These are phyloP conservation scores for Rhingia rostrata DNA, from an alignment of 2,888 invertebrate genomes.

Conservation along the genomic window DNA sequence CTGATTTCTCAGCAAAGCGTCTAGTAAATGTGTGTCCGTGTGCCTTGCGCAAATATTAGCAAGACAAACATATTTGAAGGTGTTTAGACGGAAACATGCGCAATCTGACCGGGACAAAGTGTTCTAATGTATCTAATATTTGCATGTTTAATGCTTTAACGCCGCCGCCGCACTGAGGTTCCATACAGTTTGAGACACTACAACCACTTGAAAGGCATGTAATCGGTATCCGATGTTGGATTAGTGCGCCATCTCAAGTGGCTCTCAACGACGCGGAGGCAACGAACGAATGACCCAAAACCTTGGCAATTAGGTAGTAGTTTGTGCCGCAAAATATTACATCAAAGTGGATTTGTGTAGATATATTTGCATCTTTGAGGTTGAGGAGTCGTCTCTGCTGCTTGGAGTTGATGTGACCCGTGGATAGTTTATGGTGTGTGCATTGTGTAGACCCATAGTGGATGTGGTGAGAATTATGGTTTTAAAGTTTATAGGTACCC, in stretches of 20 bases:
- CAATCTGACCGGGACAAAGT: conserved; percentile 12
- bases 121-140: conserved; percentile 26
- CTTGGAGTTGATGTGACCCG: background rate
- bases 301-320: conserved; percentile 20
- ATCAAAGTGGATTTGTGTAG: conserved; percentile 1
- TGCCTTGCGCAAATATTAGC: background rate
- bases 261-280: background rate
- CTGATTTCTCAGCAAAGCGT: background rate
- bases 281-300: conserved; percentile 34
- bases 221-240: background rate
- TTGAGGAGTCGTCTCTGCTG: background rate
- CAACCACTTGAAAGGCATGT: background rate
- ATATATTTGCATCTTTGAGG: conserved; percentile 3
- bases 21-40: background rate
- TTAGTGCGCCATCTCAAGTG: conserved; percentile 9
- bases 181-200: background rate
- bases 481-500: background rate
- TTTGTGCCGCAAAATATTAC: background rate
- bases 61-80: conserved; percentile 1
- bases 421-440: background rate
- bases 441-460: background rate
- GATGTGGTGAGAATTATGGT: background rate
- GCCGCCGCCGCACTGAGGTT: background rate
- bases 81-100: background rate
- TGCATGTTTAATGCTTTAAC: conserved; percentile 36